Conservation (phyloP, 2,797 vertebrate species). For the Enteromius fasciolatus region DNA sequence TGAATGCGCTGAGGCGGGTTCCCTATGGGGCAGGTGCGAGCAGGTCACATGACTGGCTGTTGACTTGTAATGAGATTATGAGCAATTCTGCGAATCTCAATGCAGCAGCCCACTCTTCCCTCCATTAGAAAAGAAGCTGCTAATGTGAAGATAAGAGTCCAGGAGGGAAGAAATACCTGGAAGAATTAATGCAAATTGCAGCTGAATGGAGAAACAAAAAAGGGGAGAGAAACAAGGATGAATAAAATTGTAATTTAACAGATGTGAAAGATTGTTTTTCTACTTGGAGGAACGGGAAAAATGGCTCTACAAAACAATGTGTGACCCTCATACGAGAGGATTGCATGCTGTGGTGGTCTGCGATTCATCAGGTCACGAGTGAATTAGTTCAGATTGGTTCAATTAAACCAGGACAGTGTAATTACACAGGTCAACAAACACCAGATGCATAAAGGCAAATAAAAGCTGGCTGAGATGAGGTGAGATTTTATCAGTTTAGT, state of each 20-base stretch:
- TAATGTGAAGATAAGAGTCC: slow-evolving; percentile 21
- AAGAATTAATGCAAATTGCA: slow-evolving; percentile 30
- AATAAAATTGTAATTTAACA: slow-evolving; percentile 16
- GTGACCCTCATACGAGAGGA: neutral
- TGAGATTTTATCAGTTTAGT: slow-evolving; percentile 21
- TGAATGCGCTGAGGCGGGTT: slow-evolving; percentile 33
- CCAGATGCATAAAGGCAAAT: slow-evolving; percentile 1
- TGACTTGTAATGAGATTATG: slow-evolving; percentile 47
- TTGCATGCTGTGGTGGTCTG: neutral
- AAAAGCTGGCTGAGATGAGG: neutral
- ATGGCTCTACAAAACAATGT: neutral
- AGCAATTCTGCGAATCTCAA: slow-evolving; percentile 16
- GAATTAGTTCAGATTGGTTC: neutral
- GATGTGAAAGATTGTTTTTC: neutral
- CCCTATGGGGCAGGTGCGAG: slow-evolving; percentile 18
- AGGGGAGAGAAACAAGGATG: neutral
- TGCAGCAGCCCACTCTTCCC: neutral
- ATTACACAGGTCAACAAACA: slow-evolving; percentile 21
- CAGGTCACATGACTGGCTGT: slow-evolving; percentile 27
- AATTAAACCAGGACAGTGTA: slow-evolving; percentile 11
- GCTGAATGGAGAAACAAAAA: neutral
- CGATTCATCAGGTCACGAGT: neutral
- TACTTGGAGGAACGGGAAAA: neutral
- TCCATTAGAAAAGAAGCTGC: neutral
- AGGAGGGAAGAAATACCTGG: slow-evolving; percentile 23